Evolutionary conservation across 2,888 invertebrate species (phyloP), one percentile per base, ranked within the genome.

Genomic region (Busseola fusca): DNA sequence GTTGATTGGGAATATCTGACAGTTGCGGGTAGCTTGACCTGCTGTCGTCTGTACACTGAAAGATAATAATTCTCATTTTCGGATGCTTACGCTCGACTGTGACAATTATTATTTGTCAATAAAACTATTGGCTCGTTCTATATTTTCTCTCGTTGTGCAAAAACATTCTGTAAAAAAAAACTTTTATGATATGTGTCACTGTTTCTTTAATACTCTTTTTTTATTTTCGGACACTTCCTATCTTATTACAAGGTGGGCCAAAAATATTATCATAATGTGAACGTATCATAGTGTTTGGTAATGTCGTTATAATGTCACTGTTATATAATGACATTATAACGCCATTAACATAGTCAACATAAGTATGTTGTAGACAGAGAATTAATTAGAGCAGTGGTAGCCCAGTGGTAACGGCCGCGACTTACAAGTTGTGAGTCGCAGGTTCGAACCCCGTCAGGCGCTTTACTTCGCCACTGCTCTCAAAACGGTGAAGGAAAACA

Each of bases 51-150:
- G 34, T 37, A 40, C 56, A 21, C 37, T 66, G 69, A 63, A 74
- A 40, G 54, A 72, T 82, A 57, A 69, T 65, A 64, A 72, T 57
- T 76, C 58, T 70, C 63, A 54, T 69, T 64, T 74, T 67, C 59
- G 56, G 18, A 82, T 80, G 68, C 62, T 70, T 64, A 34, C 50
- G 50, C 10, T 62, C 40, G 56, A 60, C 64, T 60, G 54, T 72
- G 68, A 71, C 60, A 60, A 34, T 37, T 52, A 65, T 66, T 60
- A 64, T 34, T 67, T 63, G 40, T 71, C 50, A 59, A 58, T 76
- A 45, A 63, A 71, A 34, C 54, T 25, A n/a, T 18, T 1, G n/a
- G 16, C 0, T 1, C 16, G 21, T 50, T 69, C 25, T 50, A 34
- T 18, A 1, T 57, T 40, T 2, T 37, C 27, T 54, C 27, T 37